Evolutionary conservation across 2,797 vertebrate species (phyloP).

Genomic region (Dicrostonyx torquatus): DNA sequence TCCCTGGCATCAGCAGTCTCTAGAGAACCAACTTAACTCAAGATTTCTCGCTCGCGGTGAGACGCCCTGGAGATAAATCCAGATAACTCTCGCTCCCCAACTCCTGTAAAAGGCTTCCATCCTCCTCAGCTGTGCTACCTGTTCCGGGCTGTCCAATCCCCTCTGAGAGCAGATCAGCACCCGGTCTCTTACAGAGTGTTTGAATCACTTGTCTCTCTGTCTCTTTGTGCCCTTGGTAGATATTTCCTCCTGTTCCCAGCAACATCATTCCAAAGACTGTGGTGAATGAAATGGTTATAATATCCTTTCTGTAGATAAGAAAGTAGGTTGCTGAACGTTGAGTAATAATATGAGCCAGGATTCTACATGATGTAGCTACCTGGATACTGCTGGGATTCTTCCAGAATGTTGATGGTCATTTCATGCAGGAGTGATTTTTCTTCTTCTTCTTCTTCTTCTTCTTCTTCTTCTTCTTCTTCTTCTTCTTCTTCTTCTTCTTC

Average conservation of each 20-base stretch:
- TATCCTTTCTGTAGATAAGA: neutral
- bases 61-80: neutral
- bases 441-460: no score
- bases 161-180: no score
- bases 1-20: neutral
- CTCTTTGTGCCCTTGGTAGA: neutral
- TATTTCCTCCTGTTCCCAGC: neutral
- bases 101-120: neutral
- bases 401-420: neutral
- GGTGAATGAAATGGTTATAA: neutral
- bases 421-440: neutral
- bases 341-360: neutral
- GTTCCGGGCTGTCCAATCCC: neutral
- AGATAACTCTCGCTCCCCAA: neutral
- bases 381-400: neutral
- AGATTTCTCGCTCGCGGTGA: neutral
- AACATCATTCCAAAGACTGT: neutral
- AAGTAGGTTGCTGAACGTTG: neutral
- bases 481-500: no score
- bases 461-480: no score
- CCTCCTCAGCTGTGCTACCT: no score
- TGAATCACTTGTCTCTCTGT: neutral
- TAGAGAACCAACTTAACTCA: neutral
- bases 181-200: no score
- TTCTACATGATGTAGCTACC: neutral